These are phyloP conservation scores for Carollia perspicillata DNA, from an alignment of 2,113 vertebrate species.

Conservation along the genomic window DNA sequence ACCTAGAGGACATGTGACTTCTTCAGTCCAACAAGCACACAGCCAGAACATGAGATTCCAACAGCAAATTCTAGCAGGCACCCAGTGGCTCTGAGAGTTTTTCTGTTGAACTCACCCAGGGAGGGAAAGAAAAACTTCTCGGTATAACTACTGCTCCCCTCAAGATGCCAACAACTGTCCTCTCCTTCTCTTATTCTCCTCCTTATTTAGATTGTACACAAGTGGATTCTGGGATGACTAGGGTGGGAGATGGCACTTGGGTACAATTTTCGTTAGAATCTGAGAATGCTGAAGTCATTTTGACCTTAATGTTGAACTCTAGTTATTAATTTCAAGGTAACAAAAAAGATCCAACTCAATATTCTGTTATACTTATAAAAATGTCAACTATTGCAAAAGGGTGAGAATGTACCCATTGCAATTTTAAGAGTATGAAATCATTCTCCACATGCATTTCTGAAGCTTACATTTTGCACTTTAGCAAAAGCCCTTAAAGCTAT, in stretches of 20 bases:
- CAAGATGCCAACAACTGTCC: neutral
- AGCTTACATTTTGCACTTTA: neutral
- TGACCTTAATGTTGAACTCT: neutral
- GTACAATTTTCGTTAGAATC: neutral
- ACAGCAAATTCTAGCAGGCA: neutral
- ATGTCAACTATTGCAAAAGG: neutral
- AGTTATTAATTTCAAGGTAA: neutral
- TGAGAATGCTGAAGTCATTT: neutral
- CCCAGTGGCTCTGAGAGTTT: neutral
- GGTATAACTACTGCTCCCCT: neutral
- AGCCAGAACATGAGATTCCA: neutral
- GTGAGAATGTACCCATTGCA: neutral
- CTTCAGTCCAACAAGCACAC: neutral
- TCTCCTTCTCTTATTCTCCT: neutral
- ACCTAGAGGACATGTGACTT: neutral
- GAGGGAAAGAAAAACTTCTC: neutral
- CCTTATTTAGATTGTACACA: neutral
- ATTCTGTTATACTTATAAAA: neutral
- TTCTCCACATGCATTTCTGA: neutral
- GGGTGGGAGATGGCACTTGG: neutral
- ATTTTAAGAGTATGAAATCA: neutral
- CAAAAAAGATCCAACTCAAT: neutral
- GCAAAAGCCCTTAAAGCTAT: neutral
- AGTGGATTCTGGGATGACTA: neutral
- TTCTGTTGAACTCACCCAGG: neutral